phyloP scores from a whole-genome alignment of 1,140 invertebrate species.

The Ceratina australensis region DNA sequence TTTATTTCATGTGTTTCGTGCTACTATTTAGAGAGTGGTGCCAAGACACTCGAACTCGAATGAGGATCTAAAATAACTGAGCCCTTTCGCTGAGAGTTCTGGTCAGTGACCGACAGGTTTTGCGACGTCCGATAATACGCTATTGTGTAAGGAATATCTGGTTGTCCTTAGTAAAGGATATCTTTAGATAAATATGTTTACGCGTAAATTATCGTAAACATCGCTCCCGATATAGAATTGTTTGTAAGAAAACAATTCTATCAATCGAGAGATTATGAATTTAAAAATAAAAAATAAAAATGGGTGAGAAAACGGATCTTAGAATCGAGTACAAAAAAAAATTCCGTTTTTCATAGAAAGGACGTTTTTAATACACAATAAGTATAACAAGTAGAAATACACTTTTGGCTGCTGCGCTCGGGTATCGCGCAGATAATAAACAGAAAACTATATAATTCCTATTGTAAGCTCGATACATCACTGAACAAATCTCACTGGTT shows the following conservation, averaged over 20 bases:
- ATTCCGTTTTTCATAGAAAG: neutral
- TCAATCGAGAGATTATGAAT: neutral
- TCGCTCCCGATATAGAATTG: neutral
- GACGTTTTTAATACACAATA: neutral
- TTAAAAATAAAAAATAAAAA: no score
- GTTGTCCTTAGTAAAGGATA: neutral
- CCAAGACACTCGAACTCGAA: constrained; percentile 52
- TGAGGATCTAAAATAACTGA: constrained; percentile 57
- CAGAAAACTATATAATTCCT: neutral
- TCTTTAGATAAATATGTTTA: neutral
- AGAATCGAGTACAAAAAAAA: neutral
- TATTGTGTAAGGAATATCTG: neutral
- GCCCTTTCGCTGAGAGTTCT: constrained; percentile 39
- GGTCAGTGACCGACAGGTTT: constrained; percentile 60
- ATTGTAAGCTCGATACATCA: neutral
- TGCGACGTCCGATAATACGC: constrained; percentile 26
- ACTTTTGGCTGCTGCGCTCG: neutral
- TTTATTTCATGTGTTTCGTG: constrained; percentile 54
- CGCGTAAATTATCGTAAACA: neutral
- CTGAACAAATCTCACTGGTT: neutral
- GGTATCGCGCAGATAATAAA: neutral
- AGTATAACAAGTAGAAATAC: neutral
- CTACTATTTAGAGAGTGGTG: constrained; percentile 58
- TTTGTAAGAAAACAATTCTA: neutral
- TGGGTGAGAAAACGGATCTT: no score